Evolutionary conservation across 2,113 vertebrate species (phyloP).

Genomic region (Halcyon malimbica): DNA sequence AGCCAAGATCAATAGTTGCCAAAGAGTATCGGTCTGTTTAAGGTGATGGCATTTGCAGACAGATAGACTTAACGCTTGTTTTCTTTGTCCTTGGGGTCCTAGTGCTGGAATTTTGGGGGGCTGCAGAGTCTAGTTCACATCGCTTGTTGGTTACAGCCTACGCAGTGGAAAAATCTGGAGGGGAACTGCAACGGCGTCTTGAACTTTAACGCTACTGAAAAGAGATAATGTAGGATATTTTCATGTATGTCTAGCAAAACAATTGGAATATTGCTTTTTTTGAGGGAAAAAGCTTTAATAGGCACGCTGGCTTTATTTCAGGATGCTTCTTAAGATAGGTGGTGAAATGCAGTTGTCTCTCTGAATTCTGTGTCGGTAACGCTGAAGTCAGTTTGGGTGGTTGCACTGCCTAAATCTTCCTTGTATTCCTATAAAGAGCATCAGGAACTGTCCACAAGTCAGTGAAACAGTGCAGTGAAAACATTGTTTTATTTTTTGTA

Average conservation of each 20-base stretch:
- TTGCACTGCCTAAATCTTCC: slow-evolving; percentile 53
- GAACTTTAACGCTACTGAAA: not conserved
- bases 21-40: not conserved
- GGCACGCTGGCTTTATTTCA: slow-evolving; percentile 28
- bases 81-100: not conserved
- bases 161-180: not conserved
- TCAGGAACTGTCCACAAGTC: not conserved
- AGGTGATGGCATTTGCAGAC: not conserved
- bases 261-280: not conserved
- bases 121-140: not conserved
- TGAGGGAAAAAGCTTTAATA: not conserved
- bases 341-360: not conserved
- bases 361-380: slow-evolving; percentile 40
- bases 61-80: fast-evolving
- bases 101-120: not conserved
- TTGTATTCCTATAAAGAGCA: slow-evolving; percentile 8
- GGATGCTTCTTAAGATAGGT: slow-evolving; percentile 14
- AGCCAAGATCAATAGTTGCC: not conserved
- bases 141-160: not conserved
- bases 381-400: not conserved
- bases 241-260: not conserved
- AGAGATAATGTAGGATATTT: not conserved
- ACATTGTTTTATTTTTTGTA: not conserved
- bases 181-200: not conserved
- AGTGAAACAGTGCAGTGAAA: slow-evolving; percentile 48